phyloP scores from a whole-genome alignment of 2,113 vertebrate genomes.

The Melospiza melodia region DNA sequence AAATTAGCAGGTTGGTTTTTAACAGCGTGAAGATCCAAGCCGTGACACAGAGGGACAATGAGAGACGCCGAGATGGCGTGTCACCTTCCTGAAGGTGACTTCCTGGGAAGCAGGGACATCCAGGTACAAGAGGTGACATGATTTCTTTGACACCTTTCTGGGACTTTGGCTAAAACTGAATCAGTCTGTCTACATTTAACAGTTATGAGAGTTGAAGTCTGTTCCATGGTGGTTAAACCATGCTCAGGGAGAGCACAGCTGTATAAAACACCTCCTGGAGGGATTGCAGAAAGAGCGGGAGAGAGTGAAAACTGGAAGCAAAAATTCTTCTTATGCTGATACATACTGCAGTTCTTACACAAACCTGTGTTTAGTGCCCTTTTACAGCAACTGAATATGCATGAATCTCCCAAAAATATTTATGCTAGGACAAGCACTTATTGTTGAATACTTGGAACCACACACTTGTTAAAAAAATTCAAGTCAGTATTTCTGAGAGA shows the following conservation, averaged over 20 bases:
- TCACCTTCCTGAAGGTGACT: neutral
- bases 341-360: neutral
- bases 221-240: neutral
- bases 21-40: neutral
- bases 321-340: neutral
- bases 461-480: neutral
- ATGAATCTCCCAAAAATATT: conserved; percentile 39
- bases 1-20: conserved; percentile 39
- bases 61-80: neutral
- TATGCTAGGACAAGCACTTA: conserved; percentile 46
- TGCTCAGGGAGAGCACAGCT: neutral
- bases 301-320: neutral
- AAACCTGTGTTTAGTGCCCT: neutral
- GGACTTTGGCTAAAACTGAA: neutral
- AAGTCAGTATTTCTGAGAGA: neutral
- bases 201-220: neutral
- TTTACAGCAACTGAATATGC: conserved; percentile 23
- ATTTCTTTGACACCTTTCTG: neutral
- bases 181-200: neutral
- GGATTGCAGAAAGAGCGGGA: neutral
- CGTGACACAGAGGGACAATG: neutral
- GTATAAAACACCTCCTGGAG: neutral
- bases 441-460: neutral
- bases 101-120: neutral
- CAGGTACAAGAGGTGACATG: neutral